Conservation (phyloP, 2,888 invertebrate genomes). For the Cryptosula pallasiana region DNA sequence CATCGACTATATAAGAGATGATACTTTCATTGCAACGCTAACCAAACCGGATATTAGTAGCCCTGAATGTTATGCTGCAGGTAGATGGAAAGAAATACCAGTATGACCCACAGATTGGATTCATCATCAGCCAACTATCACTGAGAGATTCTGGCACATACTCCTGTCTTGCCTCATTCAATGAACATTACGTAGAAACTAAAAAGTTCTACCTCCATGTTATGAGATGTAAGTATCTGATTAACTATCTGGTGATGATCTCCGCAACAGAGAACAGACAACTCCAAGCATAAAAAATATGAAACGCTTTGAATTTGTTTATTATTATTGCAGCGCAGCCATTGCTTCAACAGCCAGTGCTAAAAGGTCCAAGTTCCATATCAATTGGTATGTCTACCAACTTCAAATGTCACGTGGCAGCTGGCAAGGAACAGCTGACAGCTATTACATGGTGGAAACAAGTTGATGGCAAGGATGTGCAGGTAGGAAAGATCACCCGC, state of each 20-base stretch:
- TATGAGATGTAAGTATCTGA: constrained; percentile 13
- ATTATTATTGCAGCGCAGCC: background rate
- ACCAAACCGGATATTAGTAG: too few relatives aligned
- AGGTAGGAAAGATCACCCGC: too few relatives aligned
- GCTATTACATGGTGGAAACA: constrained; percentile 12
- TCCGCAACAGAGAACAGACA: too few relatives aligned
- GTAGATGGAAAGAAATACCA: constrained; percentile 6
- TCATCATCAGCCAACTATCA: background rate
- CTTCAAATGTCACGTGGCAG: constrained; percentile 10
- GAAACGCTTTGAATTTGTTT: too few relatives aligned
- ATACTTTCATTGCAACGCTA: too few relatives aligned
- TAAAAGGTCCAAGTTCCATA: background rate
- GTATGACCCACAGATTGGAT: background rate
- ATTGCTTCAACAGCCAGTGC: background rate
- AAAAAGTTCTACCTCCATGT: constrained; percentile 19
- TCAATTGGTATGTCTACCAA: background rate
- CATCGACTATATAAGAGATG: too few relatives aligned
- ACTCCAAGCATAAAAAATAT: too few relatives aligned
- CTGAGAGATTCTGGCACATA: background rate
- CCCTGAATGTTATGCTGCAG: background rate
- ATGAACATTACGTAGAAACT: background rate
- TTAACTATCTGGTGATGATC: too few relatives aligned
- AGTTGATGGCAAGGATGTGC: background rate
- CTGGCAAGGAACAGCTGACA: background rate
- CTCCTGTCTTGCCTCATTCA: background rate